Conservation (phyloP, 2,113 vertebrate genomes). For the Lagopus muta region DNA sequence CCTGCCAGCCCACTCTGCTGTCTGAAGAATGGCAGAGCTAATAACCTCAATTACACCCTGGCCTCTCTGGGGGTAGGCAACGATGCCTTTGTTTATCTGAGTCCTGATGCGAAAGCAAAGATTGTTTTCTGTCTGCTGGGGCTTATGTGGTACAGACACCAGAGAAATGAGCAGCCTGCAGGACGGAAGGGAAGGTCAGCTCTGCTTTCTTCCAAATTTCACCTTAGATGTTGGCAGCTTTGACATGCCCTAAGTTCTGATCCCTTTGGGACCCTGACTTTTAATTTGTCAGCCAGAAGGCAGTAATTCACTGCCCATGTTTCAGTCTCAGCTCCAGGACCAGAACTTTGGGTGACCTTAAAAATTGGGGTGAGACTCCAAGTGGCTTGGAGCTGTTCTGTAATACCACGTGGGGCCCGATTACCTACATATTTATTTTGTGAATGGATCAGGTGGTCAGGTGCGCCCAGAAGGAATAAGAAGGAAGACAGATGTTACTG, state of each 20-base stretch:
- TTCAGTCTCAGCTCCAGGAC: neutral
- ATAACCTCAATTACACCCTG: conserved; percentile 72
- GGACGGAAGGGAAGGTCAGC: neutral
- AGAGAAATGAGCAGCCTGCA: neutral
- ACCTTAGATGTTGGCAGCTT: neutral
- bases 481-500: neutral
- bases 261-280: neutral
- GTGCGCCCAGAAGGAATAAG: neutral
- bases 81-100: conserved; percentile 58
- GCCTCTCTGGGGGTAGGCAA: conserved; percentile 24
- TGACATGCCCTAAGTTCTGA: neutral
- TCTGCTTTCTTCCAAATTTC: neutral
- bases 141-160: neutral
- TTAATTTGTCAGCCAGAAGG: neutral
- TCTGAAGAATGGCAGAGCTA: conserved; percentile 45
- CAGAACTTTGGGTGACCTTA: neutral
- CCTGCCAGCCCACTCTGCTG: conserved; percentile 6
- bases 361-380: neutral
- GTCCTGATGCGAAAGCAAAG: conserved; percentile 28
- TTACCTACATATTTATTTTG: neutral
- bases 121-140: conserved; percentile 30
- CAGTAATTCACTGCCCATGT: neutral
- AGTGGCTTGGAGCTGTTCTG: neutral
- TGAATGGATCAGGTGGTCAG: neutral
- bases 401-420: neutral